Evolutionary conservation across 1,140 invertebrate species (phyloP), one percentile per base, ranked within the genome.

Genomic region (Anastrepha obliqua): DNA sequence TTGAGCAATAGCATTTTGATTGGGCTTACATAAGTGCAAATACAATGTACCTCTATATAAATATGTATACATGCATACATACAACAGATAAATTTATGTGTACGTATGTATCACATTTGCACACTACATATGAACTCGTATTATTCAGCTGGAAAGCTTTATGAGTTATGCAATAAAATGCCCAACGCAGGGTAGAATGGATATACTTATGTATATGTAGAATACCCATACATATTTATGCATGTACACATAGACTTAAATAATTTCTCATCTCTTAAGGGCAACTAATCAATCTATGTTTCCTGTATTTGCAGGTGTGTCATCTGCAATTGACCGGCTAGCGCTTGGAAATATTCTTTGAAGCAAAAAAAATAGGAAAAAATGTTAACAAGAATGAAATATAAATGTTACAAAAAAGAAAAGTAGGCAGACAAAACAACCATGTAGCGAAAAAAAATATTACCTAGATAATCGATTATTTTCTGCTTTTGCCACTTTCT

Each of bases 231-330:
- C 11, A 11, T 55, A 55, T 2, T 67, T 39, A 67, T 67, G 13
- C 39, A 29, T 67, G 13, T 74, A 3, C 42, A 17, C 9, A 29
- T 74, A 74, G 11, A 74, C 29, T 29, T 74, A 74, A 74, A 17
- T 47, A 74, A 17, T 44, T 6, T 74, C 9, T 7, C 67, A 74
- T 17, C 42, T 74, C 67, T 17, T 6, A 42, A 74, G 67, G 15
- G 42, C 67, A 44, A 74, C 39, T 44, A 74, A 74, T 74, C 67
- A 74, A 74, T 74, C 42, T 74, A 74, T 39, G 17, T 42, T 7
- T 5, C 0, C 42, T 44, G 67, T n/a, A 29, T 44, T 44, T 74
- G 39, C 67, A 74, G 67, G 39, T 74, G 42, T 44, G 3, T 39
- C 67, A 15, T 6, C 64, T n/a, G 20, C 29, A 3, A 67, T 3